Base-by-base conservation (phyloP, 2,797 vertebrate genomes). In the Antrozous pallidus region DNA sequence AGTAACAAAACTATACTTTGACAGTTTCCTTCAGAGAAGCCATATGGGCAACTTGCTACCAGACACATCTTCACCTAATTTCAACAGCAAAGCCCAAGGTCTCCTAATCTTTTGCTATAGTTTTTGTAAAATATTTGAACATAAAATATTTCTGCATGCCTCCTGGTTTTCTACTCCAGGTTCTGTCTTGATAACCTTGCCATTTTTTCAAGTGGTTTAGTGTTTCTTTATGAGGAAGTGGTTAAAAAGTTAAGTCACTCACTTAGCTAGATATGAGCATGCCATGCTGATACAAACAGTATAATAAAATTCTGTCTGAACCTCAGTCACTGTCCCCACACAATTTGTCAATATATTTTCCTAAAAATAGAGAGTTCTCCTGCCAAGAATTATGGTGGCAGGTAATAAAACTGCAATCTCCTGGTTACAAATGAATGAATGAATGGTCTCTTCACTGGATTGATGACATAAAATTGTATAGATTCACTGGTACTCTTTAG, bases 151-250 rank as follows among this genome's bases (percentile, higher is more conserved):
- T 79, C 40, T 24, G 51, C 58, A 9, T 80, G n/a, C n/a, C 69
- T 80, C 45, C 45, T 88, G 31, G 33, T 90, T 92, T 88, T 87
- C 45, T 80, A 70, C 16, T n/a, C 67, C 79, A 87, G 31, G 2
- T 58, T 85, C 78, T 88, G 47, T 90, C 75, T 86, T 49, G 67
- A 88, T 75, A 78, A 83, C 5, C 1, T 91, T 56, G 17, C 5
- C 8, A 33, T 54, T 86, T 85, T 12, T 12, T 26, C 47, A 89
- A 77, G 61, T n/a, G 40, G 10, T n/a, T 91, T 91, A n/a, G n/a
- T 56, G 67, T 91, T 94, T 90, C 74, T 95, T 90, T 91, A 61
- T 86, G 65, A 91, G 40, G 58, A 90, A 90, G 69, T 42, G 26
- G 2, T n/a, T 75, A 81, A 67, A 31, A 86, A 95, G 75, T 12